A percentile compares a stretch with the other conserved stretches of the same genome.
Evolutionary conservation across 2,888 invertebrate genomes (phyloP).

Genomic region (Artemia sinica): DNA sequence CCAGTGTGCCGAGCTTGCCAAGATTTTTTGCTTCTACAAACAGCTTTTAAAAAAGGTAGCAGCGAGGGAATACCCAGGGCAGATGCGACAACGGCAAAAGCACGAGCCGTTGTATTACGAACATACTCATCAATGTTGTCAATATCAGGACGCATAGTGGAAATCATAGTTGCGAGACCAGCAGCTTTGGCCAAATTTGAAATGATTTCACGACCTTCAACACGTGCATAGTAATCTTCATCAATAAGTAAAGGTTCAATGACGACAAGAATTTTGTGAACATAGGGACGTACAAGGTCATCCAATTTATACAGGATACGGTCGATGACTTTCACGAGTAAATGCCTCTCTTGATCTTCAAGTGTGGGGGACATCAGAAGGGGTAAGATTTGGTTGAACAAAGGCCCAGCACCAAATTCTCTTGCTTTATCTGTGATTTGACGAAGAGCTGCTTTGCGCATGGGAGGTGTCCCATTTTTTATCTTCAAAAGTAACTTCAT

Average conservation of each 20-base stretch:
- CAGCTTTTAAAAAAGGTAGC: slow-evolving; percentile 92
- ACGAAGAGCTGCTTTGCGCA: slow-evolving; percentile 90
- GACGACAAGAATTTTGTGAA: slow-evolving; percentile 97
- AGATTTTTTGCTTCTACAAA: slow-evolving; percentile 95
- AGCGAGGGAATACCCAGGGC: slow-evolving; percentile 94
- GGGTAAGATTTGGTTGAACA: slow-evolving; percentile 97
- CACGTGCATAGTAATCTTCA: slow-evolving; percentile 98
- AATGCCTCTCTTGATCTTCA: slow-evolving; percentile 96
- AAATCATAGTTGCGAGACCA: slow-evolving; percentile 98
- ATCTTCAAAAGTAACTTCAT: slow-evolving; percentile 96
- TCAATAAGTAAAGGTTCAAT: slow-evolving; percentile 96
- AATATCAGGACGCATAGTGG: slow-evolving; percentile 98
- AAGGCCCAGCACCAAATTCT: slow-evolving; percentile 92
- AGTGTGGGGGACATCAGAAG: slow-evolving; percentile 98
- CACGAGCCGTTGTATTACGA: slow-evolving; percentile 94
- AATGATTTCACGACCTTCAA: slow-evolving; percentile 97
- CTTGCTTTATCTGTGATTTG: slow-evolving; percentile 98
- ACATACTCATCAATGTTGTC: slow-evolving; percentile 98
- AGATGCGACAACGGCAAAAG: slow-evolving; percentile 99
- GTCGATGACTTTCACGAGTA: slow-evolving; percentile 96
- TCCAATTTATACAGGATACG: slow-evolving; percentile 94
- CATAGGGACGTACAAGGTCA: slow-evolving; percentile 94
- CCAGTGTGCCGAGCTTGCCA: slow-evolving; percentile 98
- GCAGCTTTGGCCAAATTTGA: slow-evolving; percentile 98
- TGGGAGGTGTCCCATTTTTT: slow-evolving; percentile 98